A percentile compares a stretch with the other conserved stretches of the same genome.
phyloP scores from a whole-genome alignment of 2,888 invertebrate species.

The Parthenolecanium corni region DNA sequence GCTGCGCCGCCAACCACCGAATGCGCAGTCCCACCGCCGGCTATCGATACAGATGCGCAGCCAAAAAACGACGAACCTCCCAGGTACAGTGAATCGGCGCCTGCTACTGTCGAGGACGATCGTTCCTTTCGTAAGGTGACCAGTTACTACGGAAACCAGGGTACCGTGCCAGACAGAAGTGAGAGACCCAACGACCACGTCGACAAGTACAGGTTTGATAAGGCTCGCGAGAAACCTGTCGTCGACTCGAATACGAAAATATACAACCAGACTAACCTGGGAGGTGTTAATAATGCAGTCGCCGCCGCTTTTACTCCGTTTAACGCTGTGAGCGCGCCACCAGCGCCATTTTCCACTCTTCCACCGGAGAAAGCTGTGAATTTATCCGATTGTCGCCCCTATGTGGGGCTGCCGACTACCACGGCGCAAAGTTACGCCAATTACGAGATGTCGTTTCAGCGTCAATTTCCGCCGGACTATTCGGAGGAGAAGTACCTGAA shows the following conservation, averaged over 20 bases:
- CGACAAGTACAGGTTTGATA: not conserved
- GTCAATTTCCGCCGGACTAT: not conserved
- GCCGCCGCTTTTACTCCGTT: not conserved
- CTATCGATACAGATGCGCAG: not conserved
- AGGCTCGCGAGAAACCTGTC: not conserved
- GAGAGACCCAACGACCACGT: not conserved
- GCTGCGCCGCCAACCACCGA: not conserved
- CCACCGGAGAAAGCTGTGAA: slow-evolving; percentile 1
- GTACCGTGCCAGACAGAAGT: not conserved
- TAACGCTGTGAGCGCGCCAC: not conserved
- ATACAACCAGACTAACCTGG: not conserved
- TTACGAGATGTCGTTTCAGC: not conserved
- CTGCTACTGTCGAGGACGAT: not conserved
- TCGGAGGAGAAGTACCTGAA: slow-evolving; percentile 4
- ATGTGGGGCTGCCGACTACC: not conserved
- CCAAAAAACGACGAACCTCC: not conserved
- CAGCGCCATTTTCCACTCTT: not conserved
- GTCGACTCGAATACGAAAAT: not conserved
- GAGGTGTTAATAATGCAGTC: not conserved
- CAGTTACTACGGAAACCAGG: slow-evolving; percentile 13
- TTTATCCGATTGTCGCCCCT: slow-evolving; percentile 1
- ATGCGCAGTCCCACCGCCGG: not conserved
- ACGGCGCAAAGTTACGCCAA: too few species aligned
- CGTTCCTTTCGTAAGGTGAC: slow-evolving; percentile 9
- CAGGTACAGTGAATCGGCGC: not conserved